These are phyloP conservation scores for Berghia stephanieae DNA, from an alignment of 1,140 invertebrate species.

Conservation along the genomic window DNA sequence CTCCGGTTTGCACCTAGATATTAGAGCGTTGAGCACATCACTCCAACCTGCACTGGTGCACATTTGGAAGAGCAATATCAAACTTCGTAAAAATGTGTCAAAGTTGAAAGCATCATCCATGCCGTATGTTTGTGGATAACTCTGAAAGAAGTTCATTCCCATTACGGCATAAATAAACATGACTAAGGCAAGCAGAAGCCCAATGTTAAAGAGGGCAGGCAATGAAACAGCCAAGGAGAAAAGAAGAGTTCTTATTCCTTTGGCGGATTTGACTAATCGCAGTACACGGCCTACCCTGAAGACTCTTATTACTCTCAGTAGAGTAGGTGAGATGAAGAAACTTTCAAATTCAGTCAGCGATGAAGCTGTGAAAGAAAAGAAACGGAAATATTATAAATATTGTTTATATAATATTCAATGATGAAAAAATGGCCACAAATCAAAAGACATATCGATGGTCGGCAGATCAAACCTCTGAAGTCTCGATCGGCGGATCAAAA, in stretches of 20 bases:
- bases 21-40: slow-evolving; percentile 92
- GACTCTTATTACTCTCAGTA: slow-evolving; percentile 95
- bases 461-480: too few species aligned
- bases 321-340: slow-evolving; percentile 96
- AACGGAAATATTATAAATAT: too few species aligned
- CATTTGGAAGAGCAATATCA: slow-evolving; percentile 98
- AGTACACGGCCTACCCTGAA: slow-evolving; percentile 97
- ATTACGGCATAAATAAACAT: slow-evolving; percentile 99
- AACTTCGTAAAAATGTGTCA: slow-evolving; percentile 97
- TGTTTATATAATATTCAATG: too few species aligned
- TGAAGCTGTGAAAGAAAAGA: slow-evolving; percentile 77
- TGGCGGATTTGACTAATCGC: slow-evolving; percentile 92
- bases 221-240: slow-evolving; percentile 98
- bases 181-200: slow-evolving; percentile 94
- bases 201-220: slow-evolving; percentile 98
- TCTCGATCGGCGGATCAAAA: too few species aligned
- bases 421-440: too few species aligned
- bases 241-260: slow-evolving; percentile 95
- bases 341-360: slow-evolving; percentile 95
- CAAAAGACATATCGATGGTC: too few species aligned
- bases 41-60: slow-evolving; percentile 98
- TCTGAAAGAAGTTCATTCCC: slow-evolving; percentile 99
- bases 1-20: slow-evolving; percentile 75
- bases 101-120: slow-evolving; percentile 98
- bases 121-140: slow-evolving; percentile 91